Conservation (phyloP, 2,888 invertebrate species). For the Liodrosophila aerea region DNA sequence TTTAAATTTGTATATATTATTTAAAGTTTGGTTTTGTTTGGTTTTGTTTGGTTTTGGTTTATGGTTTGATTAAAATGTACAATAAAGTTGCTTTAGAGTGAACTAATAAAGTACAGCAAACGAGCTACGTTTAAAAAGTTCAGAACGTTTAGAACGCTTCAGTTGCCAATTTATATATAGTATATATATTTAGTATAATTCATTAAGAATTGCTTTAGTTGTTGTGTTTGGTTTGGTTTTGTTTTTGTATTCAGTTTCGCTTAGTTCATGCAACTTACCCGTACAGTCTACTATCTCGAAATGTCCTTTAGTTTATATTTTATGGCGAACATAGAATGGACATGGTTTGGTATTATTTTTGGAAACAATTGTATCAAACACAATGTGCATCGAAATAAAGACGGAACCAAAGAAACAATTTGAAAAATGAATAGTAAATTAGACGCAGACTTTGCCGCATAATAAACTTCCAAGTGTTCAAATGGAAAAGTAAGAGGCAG, state of each 20-base stretch:
- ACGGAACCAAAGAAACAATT: slow-evolving; percentile 29
- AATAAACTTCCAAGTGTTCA: slow-evolving; percentile 70
- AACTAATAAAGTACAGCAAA: slow-evolving; percentile 73
- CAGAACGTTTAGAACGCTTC: slow-evolving; percentile 49
- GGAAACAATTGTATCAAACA: slow-evolving; percentile 28
- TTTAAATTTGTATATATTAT: slow-evolving; percentile 22
- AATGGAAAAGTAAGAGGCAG: slow-evolving; percentile 26
- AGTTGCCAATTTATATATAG: slow-evolving; percentile 44
- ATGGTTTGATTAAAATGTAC: slow-evolving; percentile 59
- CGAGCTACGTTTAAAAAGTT: slow-evolving; percentile 68
- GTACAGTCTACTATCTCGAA: slow-evolving; percentile 94
- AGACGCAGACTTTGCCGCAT: slow-evolving; percentile 41
- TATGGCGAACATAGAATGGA: slow-evolving; percentile 54
- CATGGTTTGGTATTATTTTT: slow-evolving; percentile 46
- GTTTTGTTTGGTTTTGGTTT: no score
- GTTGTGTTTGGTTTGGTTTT: slow-evolving; percentile 22
- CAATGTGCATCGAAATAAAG: slow-evolving; percentile 47
- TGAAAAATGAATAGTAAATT: slow-evolving; percentile 31
- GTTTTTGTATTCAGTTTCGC: slow-evolving; percentile 56
- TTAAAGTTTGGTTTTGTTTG: slow-evolving; percentile 22
- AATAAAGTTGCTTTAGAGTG: slow-evolving; percentile 64
- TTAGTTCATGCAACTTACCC: slow-evolving; percentile 85
- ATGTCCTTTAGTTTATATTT: slow-evolving; percentile 85
- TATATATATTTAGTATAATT: slow-evolving; percentile 31
- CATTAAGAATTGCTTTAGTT: slow-evolving; percentile 28